Percentiles rank a stretch among this genome's conserved stretches.
These are phyloP conservation scores for Idaea dimidiata DNA, from an alignment of 2,888 invertebrate genomes.

Conservation along the genomic window DNA sequence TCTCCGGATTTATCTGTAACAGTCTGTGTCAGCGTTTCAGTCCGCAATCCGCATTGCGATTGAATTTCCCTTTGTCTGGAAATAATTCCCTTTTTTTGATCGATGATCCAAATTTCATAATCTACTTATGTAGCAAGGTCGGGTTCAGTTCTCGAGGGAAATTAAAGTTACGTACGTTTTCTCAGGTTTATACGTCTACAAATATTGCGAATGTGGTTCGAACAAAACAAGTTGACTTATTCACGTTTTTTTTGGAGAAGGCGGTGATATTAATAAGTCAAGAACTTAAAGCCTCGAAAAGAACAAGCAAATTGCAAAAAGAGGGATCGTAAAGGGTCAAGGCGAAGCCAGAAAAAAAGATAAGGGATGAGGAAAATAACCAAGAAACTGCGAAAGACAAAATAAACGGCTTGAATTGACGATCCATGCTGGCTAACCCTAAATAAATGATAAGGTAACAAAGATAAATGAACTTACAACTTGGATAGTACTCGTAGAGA, in stretches of 20 bases:
- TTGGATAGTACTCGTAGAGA: not conserved
- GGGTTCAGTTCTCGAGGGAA: not conserved
- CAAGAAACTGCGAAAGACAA: not conserved
- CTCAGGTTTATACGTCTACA: not conserved
- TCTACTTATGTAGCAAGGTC: not conserved
- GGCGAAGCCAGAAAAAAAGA: not conserved
- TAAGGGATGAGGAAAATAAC: not conserved
- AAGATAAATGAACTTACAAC: not conserved
- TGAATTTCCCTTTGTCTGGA: not conserved
- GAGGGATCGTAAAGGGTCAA: not conserved
- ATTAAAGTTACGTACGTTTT: not conserved
- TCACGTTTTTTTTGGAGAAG: not conserved
- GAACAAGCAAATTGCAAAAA: not conserved
- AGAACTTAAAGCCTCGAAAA: not conserved
- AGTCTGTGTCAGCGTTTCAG: not conserved
- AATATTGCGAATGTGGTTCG: not conserved
- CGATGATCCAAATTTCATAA: not conserved
- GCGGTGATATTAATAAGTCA: not conserved
- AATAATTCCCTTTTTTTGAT: not conserved
- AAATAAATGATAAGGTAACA: conserved; percentile 1
- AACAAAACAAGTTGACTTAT: not conserved
- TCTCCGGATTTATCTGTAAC: not conserved
- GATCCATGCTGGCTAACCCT: not conserved
- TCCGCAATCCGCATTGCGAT: not conserved
- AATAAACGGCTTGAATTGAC: conserved; percentile 1